Evolutionary conservation across 2,113 vertebrate species (phyloP), one percentile per base, ranked within the genome.

Genomic region (Mionectes macconnelli): DNA sequence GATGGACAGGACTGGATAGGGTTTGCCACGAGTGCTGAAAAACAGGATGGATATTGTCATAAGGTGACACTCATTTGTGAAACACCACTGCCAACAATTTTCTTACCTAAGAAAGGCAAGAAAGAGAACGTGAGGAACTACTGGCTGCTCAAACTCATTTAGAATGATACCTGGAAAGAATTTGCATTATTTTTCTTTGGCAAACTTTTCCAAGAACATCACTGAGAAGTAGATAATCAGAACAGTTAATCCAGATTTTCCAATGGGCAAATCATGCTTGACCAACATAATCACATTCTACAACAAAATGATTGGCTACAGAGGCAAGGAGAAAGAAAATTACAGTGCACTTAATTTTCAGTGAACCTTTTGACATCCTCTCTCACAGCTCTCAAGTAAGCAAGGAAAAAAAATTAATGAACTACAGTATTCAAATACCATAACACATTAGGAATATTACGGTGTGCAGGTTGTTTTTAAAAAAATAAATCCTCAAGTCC

Each of bases 1-100:
- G 77, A 50, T 3, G 44, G 33, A 22, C 15, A 75, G 22, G 17
- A 22, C 0, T 8, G 45, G 5, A 14, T 0, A 40, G 73, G 39
- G 22, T 19, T 70, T 74, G 55, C 59, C 47, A 73, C 56, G 27
- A 66, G 0, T 12, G 24, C 23, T 66, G 55, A 39, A 68, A 44
- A 53, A 31, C 40, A 2, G 19, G 31, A 20, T 2, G 21, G 35
- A 35, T 12, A 8, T 9, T 37, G 30, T 22, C 23, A 9, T 52
- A 42, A 76, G 27, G 39, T 30, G 44, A 55, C 10, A 20, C 23
- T n/a, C 39, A 19, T 8, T 10, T n/a, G 37, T 33, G 67, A 59
- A 66, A 28, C 72, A 37, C 14, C 42, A 22, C 2, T 50, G 57
- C 30, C 23, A 33, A 8, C n/a, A n/a, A n/a, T 33, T 53, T 9